These are phyloP conservation scores for Thamnophis sirtalis DNA, from an alignment of 2,113 vertebrate species.

Conservation along the genomic window DNA sequence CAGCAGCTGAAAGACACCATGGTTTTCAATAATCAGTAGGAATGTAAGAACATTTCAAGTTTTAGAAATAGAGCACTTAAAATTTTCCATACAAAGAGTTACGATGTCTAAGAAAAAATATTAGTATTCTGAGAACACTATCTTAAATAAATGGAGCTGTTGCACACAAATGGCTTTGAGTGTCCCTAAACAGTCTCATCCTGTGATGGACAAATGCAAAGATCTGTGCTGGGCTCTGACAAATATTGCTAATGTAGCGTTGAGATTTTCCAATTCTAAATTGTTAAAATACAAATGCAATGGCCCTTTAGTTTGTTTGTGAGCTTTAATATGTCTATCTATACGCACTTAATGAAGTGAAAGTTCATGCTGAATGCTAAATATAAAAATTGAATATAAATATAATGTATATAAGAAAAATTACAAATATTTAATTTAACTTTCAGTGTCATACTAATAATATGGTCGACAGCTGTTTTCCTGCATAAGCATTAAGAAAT, in stretches of 20 bases:
- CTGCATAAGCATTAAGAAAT: not conserved
- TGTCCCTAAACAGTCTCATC: not conserved
- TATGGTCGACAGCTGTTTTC: not conserved
- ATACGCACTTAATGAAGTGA: not conserved
- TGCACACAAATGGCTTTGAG: not conserved
- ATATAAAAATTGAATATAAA: not conserved
- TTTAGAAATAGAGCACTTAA: constrained; percentile 42
- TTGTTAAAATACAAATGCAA: not conserved
- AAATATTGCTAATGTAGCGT: not conserved
- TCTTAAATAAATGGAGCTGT: not conserved
- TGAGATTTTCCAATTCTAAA: not conserved
- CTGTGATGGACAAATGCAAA: not conserved
- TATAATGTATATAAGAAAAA: not conserved
- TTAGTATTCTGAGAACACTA: not conserved
- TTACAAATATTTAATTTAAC: not conserved
- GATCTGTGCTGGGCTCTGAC: not conserved
- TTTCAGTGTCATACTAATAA: not conserved
- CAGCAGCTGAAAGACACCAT: constrained; percentile 75
- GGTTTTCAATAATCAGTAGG: constrained; percentile 48
- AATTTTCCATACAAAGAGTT: constrained; percentile 1
- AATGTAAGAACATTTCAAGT: constrained; percentile 36
- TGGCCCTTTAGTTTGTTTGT: not conserved
- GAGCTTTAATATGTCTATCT: not conserved
- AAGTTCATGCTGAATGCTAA: not conserved
- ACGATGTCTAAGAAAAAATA: not conserved